Evolutionary conservation across 2,797 vertebrate genomes (phyloP).

Genomic region (Peromyscus nudipes): DNA sequence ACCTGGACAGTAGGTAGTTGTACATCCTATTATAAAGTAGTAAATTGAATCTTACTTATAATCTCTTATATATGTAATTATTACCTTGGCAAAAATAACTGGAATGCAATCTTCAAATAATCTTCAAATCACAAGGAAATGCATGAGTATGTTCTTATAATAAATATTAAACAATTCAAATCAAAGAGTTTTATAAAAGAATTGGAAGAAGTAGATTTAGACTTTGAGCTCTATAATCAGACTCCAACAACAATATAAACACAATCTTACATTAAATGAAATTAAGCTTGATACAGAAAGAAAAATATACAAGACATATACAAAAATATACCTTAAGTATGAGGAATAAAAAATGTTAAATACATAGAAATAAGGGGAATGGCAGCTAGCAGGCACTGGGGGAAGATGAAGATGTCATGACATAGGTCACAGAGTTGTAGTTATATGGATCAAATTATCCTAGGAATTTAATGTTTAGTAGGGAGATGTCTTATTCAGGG

Average conservation of each 20-base stretch:
- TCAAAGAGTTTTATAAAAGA: background rate
- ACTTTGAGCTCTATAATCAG: conserved; percentile 30
- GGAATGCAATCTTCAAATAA: conserved; percentile 32
- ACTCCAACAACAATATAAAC: background rate
- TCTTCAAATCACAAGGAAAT: conserved; percentile 50
- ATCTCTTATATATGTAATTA: background rate
- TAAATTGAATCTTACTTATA: background rate
- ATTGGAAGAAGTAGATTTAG: conserved; percentile 52
- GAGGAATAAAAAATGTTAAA: background rate
- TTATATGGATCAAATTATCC: background rate
- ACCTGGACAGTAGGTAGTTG: background rate
- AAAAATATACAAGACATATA: background rate
- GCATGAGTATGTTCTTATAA: conserved; percentile 8
- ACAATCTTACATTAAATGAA: background rate
- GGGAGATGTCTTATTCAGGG: background rate
- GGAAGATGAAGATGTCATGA: background rate
- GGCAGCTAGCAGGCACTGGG: background rate
- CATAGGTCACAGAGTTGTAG: background rate
- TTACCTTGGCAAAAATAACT: conserved; percentile 41
- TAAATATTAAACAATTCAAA: conserved; percentile 50
- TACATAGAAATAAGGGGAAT: background rate
- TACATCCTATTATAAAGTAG: conserved; percentile 12
- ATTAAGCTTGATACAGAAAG: background rate
- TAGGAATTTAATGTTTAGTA: background rate
- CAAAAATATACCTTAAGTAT: background rate